These are phyloP conservation scores for Herminia tarsipennalis DNA, from an alignment of 2,888 invertebrate species.

Conservation along the genomic window DNA sequence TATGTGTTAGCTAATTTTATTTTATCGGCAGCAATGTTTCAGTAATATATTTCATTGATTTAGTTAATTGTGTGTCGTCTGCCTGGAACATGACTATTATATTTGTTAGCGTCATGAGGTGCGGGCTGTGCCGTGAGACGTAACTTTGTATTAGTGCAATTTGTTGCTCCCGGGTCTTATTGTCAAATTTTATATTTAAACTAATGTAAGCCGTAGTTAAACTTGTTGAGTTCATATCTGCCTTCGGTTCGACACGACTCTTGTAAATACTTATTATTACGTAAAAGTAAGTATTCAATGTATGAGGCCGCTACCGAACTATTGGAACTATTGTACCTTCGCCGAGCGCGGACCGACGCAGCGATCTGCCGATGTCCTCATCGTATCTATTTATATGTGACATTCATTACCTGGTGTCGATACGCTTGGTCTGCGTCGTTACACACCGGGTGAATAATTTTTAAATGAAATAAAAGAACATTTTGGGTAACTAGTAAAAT, in stretches of 20 bases:
- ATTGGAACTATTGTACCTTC: conserved; percentile 12
- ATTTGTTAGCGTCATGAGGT: conserved; percentile 50
- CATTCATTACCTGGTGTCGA: background rate
- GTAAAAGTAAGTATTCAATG: conserved; percentile 11
- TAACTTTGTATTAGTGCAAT: conserved; percentile 69
- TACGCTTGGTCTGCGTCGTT: background rate
- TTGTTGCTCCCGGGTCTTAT: conserved; percentile 62
- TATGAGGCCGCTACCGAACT: conserved; percentile 14
- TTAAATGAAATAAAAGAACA: background rate
- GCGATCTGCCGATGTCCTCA: background rate
- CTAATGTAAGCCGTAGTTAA: conserved; percentile 27
- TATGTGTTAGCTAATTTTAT: too few species aligned
- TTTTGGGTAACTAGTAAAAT: conserved; percentile 20
- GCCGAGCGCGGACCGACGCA: conserved; percentile 13
- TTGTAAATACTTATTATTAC: conserved; percentile 34
- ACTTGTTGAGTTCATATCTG: conserved; percentile 30
- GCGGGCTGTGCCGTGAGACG: conserved; percentile 57
- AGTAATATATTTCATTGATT: background rate
- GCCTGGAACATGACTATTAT: conserved; percentile 50
- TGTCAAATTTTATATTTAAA: conserved; percentile 54
- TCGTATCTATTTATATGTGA: background rate
- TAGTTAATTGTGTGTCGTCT: conserved; percentile 26
- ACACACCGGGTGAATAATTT: conserved; percentile 8
- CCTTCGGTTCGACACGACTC: conserved; percentile 40
- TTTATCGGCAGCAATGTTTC: too few species aligned